Evolutionary conservation across 2,113 vertebrate species (phyloP), one percentile per base, ranked within the genome.

Genomic region (Crotalus helleri): DNA sequence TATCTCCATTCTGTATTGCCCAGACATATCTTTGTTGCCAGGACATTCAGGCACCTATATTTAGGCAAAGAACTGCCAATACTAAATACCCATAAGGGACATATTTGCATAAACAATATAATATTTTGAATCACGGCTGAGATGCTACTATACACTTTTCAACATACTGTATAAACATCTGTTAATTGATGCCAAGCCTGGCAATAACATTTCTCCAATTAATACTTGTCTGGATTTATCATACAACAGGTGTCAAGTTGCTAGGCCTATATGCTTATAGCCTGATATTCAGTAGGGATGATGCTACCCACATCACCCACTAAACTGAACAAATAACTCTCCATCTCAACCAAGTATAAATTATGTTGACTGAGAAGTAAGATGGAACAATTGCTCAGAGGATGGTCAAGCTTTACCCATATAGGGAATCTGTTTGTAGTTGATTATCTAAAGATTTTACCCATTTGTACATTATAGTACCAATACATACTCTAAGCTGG

Each of bases 221-320:
- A 89, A 93, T 89, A 61, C 69, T 59, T 89, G 39, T 85, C 91
- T 91, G 87, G 29, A 53, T 93, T 51, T 89, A 44, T 91, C 85
- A 44, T 53, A 59, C 21, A 89, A 24, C 87, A 88, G 33, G 74
- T 89, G 87, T 54, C 90, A 91, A 85, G 29, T 89, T 59, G 69
- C 44, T 89, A 85, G 87, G 39, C 69, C 61, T 5, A 54, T 91
- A 44, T 61, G n/a, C 24, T 4, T 91, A 39, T 55, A 15, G 23
- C 11, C 23, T 88, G 93, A 91, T 91, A 59, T 46, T 39, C 39
- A 85, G 19, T 9, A 17, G 53, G 8, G 55, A n/a, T 93, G 44
- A 85, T 29, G 49, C 24, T 51, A 74, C 57, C 26, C 58, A 91
- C 29, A 88, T 15, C 29, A 51, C 64, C 54, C n/a, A 91, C 5